Conservation (phyloP, 2,797 vertebrate genomes). For the Thamnophis elegans region DNA sequence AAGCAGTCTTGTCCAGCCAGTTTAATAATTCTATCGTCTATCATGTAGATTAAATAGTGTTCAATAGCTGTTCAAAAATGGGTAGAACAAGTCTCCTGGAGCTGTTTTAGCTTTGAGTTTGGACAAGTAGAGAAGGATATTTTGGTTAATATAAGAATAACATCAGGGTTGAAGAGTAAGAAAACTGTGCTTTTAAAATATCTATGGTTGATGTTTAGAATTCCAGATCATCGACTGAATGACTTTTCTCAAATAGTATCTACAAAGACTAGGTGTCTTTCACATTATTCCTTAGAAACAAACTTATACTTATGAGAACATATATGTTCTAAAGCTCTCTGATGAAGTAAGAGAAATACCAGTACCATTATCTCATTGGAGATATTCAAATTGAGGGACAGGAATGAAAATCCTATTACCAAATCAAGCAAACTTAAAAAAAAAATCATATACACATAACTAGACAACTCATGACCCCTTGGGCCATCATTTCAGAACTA, state of each 20-base stretch:
- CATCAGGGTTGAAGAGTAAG: constrained; percentile 41
- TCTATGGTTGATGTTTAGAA: constrained; percentile 31
- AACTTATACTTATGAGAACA: background rate
- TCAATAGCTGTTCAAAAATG: constrained; percentile 74
- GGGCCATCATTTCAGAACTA: background rate
- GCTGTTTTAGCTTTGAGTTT: constrained; percentile 53
- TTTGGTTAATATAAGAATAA: constrained; percentile 37
- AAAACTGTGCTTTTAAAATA: constrained; percentile 17
- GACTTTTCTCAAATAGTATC: background rate
- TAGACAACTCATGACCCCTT: background rate
- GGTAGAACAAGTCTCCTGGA: constrained; percentile 54
- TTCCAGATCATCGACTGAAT: background rate
- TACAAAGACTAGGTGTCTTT: background rate
- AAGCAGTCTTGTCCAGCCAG: constrained; percentile 75
- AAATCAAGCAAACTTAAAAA: background rate
- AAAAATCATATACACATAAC: background rate
- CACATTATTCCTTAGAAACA: background rate
- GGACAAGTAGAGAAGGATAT: constrained; percentile 48
- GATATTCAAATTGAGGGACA: background rate
- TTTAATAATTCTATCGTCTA: constrained; percentile 78
- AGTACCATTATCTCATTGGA: background rate
- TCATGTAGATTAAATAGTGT: constrained; percentile 76
- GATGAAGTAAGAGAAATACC: background rate
- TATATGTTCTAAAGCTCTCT: background rate
- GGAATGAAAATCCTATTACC: background rate